Evolutionary conservation across 1,140 invertebrate species (phyloP).

Genomic region (Papilio machaon): DNA sequence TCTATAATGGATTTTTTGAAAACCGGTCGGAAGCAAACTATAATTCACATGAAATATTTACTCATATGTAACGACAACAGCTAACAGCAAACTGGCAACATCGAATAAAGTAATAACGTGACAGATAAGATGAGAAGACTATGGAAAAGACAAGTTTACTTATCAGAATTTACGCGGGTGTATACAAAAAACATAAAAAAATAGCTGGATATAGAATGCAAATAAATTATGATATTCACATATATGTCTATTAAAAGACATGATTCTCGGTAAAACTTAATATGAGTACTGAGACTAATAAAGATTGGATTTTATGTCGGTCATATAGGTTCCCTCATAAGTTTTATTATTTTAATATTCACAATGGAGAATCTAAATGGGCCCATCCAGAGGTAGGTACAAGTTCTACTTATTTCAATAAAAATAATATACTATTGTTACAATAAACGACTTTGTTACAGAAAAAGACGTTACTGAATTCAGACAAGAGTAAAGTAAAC

Average conservation of each 20-base stretch:
- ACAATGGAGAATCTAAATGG: conserved; percentile 62
- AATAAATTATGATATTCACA: not conserved
- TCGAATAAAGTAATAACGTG: no score
- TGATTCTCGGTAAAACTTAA: conserved; percentile 33
- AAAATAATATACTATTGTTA: not conserved
- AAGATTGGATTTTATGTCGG: conserved; percentile 61
- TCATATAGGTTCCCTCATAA: conserved; percentile 64
- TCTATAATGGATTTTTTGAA: not conserved
- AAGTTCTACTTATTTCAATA: not conserved
- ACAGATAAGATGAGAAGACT: not conserved
- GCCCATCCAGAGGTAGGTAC: conserved; percentile 54
- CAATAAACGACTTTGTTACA: conserved; percentile 37
- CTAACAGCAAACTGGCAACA: no score
- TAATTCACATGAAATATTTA: no score
- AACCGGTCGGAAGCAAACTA: no score
- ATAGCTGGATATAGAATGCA: not conserved
- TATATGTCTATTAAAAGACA: not conserved
- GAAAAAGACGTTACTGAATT: conserved; percentile 29
- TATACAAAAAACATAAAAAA: conserved; percentile 45
- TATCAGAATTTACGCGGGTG: conserved; percentile 48
- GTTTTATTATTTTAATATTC: conserved; percentile 67
- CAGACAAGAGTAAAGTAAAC: conserved; percentile 21
- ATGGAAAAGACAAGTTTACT: not conserved
- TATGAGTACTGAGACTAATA: conserved; percentile 54
- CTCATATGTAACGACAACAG: no score